Conservation (phyloP, 2,113 vertebrate species). For the Eulemur rufifrons region DNA sequence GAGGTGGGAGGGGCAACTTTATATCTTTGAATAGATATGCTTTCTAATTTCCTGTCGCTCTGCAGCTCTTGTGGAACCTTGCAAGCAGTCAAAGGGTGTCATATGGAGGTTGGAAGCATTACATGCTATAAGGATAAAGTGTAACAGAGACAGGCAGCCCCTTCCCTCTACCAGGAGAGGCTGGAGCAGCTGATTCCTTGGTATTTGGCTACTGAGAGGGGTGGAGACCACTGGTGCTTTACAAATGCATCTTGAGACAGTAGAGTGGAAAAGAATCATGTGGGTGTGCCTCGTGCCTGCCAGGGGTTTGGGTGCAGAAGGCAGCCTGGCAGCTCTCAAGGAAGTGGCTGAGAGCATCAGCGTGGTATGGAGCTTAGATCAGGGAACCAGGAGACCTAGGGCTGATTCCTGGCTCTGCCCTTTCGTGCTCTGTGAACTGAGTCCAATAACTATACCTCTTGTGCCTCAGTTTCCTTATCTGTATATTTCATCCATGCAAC, state of each 20-base stretch:
- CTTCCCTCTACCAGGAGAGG: background rate
- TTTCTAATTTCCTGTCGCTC: background rate
- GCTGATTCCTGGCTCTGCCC: background rate
- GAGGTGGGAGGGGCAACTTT: background rate
- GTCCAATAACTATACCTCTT: background rate
- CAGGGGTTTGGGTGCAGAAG: background rate
- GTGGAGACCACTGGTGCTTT: background rate
- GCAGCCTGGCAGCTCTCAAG: background rate
- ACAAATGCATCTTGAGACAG: background rate
- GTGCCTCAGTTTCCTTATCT: background rate
- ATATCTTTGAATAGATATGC: background rate
- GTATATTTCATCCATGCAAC: background rate
- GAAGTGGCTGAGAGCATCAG: background rate
- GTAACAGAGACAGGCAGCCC: too few species aligned
- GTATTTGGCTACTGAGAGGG: background rate
- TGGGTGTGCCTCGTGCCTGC: background rate
- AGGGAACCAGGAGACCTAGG: background rate
- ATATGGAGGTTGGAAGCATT: background rate
- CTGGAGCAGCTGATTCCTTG: background rate
- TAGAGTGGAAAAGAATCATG: background rate
- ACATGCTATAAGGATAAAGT: background rate
- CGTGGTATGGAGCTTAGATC: rapidly evolving
- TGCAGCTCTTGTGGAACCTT: background rate
- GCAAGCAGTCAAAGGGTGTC: background rate
- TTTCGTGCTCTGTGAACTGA: background rate